Evolutionary conservation across 2,113 vertebrate species (phyloP), one percentile per base, ranked within the genome.

Genomic region (Agelaius phoeniceus): DNA sequence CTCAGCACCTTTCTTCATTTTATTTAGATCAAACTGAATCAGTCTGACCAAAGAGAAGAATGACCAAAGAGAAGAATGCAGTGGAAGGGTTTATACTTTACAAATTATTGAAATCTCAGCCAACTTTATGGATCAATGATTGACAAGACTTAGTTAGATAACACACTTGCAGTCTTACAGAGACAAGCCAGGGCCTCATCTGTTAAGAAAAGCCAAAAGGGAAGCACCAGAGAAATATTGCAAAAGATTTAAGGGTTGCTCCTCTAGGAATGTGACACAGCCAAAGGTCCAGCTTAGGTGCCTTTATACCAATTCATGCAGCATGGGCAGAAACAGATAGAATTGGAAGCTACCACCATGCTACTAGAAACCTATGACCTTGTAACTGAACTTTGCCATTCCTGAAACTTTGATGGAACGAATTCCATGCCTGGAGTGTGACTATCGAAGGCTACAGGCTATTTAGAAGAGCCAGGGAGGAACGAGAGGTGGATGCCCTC

Each of bases 391-490:
- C 24, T 51, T 27, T 44, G 6, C 33, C 23, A 20, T 62, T 54
- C 71, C 13, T 46, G 15, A 55, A 71, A 55, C 30, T 54, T 62
- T 39, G 20, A 28, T 39, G 23, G 57, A 55, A 39, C 0, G 0
- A 62, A 87, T 62, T 78, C 13, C 13, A 14, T 62, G 15, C 13
- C 65, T 62, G 23, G 28, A 78, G 26, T 15, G 14, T 35, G 31
- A 35, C 16, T 65, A 8, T 57, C 0, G 0, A 55, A 72, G 30
- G 13, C 20, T 79, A 35, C 16, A 63, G 30, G 49, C 24, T 21
- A 21, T 65, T 80, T 65, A 65, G 30, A 55, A 65, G 30, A 72
- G 30, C 14, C 13, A 26, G 20, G 10, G 49, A 49, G 41, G n/a
- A 30, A 61, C 22, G 15, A 78, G 22, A 54, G 19, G n/a, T 52